Evolutionary conservation across 2,113 vertebrate genomes (phyloP).

Genomic region (Takifugu flavidus): DNA sequence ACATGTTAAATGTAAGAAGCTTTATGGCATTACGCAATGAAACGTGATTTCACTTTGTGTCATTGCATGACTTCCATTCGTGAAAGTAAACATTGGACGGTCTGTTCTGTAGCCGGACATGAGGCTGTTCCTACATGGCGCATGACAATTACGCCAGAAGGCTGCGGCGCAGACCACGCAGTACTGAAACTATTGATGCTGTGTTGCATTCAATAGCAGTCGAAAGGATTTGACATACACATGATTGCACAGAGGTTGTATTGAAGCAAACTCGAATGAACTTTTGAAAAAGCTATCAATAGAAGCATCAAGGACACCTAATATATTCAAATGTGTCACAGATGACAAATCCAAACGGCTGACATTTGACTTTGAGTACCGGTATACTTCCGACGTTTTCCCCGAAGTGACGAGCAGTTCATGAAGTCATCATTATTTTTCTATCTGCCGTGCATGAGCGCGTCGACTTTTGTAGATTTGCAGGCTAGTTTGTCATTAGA

Average conservation of each 20-base stretch:
- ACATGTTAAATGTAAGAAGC: no score
- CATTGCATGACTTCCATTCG: no score
- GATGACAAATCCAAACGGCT: no score
- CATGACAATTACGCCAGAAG: background rate
- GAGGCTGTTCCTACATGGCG: background rate
- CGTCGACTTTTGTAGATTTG: conserved; percentile 1
- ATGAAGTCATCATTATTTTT: conserved; percentile 31
- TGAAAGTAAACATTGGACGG: background rate
- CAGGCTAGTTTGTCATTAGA: background rate
- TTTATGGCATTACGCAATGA: no score
- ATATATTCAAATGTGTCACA: no score
- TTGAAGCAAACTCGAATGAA: no score
- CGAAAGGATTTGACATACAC: background rate
- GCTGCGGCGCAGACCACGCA: background rate
- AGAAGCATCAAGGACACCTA: no score
- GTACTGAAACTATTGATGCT: background rate
- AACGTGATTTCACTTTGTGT: no score
- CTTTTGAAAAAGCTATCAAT: no score
- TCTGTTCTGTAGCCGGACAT: background rate
- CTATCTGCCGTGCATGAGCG: background rate
- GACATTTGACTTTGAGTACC: no score
- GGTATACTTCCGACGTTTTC: no score
- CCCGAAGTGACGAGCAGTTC: background rate
- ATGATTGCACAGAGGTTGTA: no score
- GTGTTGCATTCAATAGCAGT: background rate